phyloP scores from a whole-genome alignment of 2,888 invertebrate genomes.

The Anarsia innoxiella region DNA sequence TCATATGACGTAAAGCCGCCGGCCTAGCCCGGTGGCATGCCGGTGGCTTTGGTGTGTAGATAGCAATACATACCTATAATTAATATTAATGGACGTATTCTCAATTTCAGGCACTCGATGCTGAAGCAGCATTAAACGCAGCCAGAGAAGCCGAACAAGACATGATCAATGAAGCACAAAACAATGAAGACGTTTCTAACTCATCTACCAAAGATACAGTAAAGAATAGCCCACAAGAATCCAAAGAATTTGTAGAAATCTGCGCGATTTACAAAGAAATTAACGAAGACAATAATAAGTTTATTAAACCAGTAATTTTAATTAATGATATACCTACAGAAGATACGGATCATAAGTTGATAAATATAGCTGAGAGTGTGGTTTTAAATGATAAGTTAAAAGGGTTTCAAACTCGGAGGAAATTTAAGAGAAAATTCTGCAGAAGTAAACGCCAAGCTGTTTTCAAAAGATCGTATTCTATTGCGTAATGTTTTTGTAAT shows the following conservation, averaged over 20 bases:
- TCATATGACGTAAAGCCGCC: too few relatives aligned
- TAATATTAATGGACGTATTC: constrained; percentile 11
- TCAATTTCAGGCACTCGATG: constrained; percentile 49
- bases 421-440: constrained; percentile 56
- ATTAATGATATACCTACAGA: constrained; percentile 60
- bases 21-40: too few relatives aligned
- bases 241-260: constrained; percentile 41
- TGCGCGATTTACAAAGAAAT: constrained; percentile 31
- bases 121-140: constrained; percentile 47
- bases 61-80: constrained; percentile 8
- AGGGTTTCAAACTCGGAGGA: constrained; percentile 42
- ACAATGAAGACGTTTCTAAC: constrained; percentile 43
- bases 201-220: constrained; percentile 43
- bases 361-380: constrained; percentile 41
- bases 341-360: constrained; percentile 58
- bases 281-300: constrained; percentile 27
- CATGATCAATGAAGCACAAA: constrained; percentile 23
- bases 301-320: constrained; percentile 52
- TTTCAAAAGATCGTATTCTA: constrained; percentile 64
- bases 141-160: constrained; percentile 2
- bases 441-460: constrained; percentile 47
- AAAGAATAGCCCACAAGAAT: too few relatives aligned
- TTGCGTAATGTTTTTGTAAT: constrained; percentile 37
- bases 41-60: too few relatives aligned
- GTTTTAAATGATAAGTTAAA: constrained; percentile 48